phyloP scores from a whole-genome alignment of 2,113 vertebrate genomes.

The Mobula hypostoma region DNA sequence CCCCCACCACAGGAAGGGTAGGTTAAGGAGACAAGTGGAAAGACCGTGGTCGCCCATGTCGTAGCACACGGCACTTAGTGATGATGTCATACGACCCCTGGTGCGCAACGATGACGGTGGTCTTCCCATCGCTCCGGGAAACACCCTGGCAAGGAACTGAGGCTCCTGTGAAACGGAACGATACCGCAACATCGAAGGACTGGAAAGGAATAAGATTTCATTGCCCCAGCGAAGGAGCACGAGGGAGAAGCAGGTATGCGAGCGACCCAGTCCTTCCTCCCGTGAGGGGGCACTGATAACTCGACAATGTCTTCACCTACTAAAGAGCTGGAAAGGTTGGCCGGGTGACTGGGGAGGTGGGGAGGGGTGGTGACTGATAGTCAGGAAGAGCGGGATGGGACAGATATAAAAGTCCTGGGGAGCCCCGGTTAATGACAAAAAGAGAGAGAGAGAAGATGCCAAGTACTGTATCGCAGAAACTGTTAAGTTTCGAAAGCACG shows the following conservation, averaged over 20 bases:
- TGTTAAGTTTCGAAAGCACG: neutral
- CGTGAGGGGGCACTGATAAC: neutral
- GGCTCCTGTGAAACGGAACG: too few species aligned
- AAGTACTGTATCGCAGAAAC: neutral
- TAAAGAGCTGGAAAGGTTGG: neutral
- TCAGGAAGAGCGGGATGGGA: neutral
- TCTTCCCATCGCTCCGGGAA: too few species aligned
- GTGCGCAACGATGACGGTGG: too few species aligned
- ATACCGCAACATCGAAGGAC: neutral
- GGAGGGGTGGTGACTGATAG: neutral
- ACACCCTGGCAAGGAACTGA: too few species aligned
- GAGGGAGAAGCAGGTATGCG: neutral
- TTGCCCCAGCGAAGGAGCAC: neutral
- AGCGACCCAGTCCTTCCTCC: neutral
- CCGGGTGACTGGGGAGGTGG: neutral
- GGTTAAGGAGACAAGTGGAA: too few species aligned
- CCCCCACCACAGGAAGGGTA: too few species aligned
- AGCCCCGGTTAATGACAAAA: neutral
- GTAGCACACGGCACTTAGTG: too few species aligned
- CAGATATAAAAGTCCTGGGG: neutral
- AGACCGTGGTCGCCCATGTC: too few species aligned
- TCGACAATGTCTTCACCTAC: neutral
- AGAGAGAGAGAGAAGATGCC: neutral
- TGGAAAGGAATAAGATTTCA: neutral
- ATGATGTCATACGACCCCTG: too few species aligned